Conservation (phyloP, 92 coral and sea anemone genomes). For the Desmophyllum pertusum region DNA sequence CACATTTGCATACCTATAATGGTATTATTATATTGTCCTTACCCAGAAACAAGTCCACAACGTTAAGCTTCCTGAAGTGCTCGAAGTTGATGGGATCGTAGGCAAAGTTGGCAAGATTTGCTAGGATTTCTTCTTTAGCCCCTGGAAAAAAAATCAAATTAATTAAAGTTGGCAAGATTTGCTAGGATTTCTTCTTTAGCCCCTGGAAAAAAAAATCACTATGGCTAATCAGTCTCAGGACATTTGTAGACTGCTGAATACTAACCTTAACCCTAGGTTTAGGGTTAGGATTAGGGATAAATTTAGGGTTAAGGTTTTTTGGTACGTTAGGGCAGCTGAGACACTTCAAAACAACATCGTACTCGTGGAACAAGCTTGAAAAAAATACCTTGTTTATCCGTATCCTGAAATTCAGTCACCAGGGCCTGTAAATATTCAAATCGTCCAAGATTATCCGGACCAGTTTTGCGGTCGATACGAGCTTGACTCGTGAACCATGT, state of each 20-base stretch:
- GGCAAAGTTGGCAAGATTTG: constrained; percentile 98
- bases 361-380: background rate
- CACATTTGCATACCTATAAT: too few species aligned
- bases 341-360: too few species aligned
- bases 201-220: constrained; percentile 48
- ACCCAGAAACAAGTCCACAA: constrained; percentile 93
- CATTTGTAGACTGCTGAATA: background rate
- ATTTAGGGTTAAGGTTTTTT: too few species aligned
- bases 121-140: constrained; percentile 87
- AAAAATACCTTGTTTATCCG: constrained; percentile 84
- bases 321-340: too few species aligned
- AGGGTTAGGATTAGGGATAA: too few species aligned
- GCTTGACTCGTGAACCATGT: constrained; percentile 93
- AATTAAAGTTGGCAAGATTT: constrained; percentile 97
- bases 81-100: constrained; percentile 97
- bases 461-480: constrained; percentile 84
- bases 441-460: constrained; percentile 85
- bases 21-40: background rate
- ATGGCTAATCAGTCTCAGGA: background rate
- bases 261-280: too few species aligned
- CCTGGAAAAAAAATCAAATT: constrained; percentile 60
- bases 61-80: constrained; percentile 88
- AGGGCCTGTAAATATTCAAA: constrained; percentile 93
- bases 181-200: constrained; percentile 91
- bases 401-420: constrained; percentile 94